A percentile compares a stretch with the other conserved stretches of the same genome.
phyloP scores from a whole-genome alignment of 2,113 vertebrate species.

The Microcebus murinus region DNA sequence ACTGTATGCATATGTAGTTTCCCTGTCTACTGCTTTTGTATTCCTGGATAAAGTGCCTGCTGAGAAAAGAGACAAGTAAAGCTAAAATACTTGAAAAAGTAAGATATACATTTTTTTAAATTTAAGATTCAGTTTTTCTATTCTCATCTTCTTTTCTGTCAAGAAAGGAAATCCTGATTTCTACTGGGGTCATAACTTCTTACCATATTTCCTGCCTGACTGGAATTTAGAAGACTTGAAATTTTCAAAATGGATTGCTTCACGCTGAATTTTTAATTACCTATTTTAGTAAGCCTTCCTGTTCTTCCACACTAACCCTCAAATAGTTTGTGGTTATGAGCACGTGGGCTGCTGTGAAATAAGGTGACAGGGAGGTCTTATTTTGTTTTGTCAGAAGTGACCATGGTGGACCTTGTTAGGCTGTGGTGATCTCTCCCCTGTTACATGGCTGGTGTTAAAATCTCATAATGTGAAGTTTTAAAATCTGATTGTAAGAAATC shows the following conservation, averaged over 20 bases:
- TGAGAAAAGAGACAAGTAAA: constrained; percentile 28
- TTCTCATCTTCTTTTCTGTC: constrained; percentile 22
- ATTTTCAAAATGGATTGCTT: constrained; percentile 42
- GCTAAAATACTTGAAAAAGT: constrained; percentile 1
- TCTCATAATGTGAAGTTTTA: background rate
- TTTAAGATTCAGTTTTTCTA: constrained; percentile 37
- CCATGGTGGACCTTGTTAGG: background rate
- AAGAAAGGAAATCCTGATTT: constrained; percentile 43
- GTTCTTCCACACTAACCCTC: background rate
- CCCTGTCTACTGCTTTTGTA: background rate
- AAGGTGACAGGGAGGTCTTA: background rate
- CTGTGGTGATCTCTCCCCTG: background rate
- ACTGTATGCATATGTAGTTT: background rate
- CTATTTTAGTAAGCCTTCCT: constrained; percentile 55
- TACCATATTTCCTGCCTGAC: constrained; percentile 33
- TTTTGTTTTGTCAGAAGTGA: background rate
- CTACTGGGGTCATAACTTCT: background rate
- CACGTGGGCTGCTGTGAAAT: background rate
- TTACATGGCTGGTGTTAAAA: background rate
- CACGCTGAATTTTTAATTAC: constrained; percentile 31
- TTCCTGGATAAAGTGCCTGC: background rate
- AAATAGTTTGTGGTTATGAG: background rate
- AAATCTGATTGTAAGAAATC: constrained; percentile 45
- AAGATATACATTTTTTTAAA: background rate
- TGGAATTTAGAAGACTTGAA: constrained; percentile 29